Conservation (phyloP, 2,888 invertebrate genomes). For the Aleiodes leptofemur region DNA sequence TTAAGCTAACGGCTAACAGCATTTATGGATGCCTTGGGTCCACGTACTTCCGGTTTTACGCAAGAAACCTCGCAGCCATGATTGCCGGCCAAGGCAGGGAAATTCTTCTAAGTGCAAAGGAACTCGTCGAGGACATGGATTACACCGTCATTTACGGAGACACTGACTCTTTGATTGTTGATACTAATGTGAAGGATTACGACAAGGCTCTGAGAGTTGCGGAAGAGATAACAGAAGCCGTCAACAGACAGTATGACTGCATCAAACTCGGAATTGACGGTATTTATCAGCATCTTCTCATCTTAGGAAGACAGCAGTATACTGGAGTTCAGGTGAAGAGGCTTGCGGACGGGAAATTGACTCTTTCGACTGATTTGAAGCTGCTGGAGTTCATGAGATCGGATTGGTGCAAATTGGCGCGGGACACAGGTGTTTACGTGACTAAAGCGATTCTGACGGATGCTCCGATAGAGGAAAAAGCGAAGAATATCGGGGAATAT, state of each 20-base stretch:
- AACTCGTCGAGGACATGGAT: conserved; percentile 91
- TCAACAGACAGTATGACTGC: conserved; percentile 93
- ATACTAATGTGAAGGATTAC: conserved; percentile 91
- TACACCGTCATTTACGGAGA: conserved; percentile 99
- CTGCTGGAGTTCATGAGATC: conserved; percentile 97
- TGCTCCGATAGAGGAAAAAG: conserved; percentile 87
- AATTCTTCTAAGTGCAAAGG: conserved; percentile 93
- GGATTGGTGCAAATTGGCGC: conserved; percentile 98
- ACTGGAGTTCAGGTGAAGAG: conserved; percentile 91
- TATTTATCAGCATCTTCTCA: conserved; percentile 93
- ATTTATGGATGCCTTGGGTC: conserved; percentile 99
- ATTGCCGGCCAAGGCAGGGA: conserved; percentile 94
- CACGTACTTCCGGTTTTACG: conserved; percentile 94
- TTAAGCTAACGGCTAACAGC: conserved; percentile 98
- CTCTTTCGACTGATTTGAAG: conserved; percentile 89
- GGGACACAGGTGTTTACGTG: conserved; percentile 91
- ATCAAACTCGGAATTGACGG: conserved; percentile 99
- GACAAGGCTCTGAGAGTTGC: conserved; percentile 84
- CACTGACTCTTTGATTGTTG: conserved; percentile 99
- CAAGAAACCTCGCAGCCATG: conserved; percentile 95
- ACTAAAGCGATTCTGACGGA: conserved; percentile 89
- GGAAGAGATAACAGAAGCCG: conserved; percentile 88
- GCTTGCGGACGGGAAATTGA: conserved; percentile 81
- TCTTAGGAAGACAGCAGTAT: conserved; percentile 99
- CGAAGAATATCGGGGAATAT: conserved; percentile 89